Conservation (phyloP, 2,797 vertebrate genomes). For the Tauraco hartlaubi region DNA sequence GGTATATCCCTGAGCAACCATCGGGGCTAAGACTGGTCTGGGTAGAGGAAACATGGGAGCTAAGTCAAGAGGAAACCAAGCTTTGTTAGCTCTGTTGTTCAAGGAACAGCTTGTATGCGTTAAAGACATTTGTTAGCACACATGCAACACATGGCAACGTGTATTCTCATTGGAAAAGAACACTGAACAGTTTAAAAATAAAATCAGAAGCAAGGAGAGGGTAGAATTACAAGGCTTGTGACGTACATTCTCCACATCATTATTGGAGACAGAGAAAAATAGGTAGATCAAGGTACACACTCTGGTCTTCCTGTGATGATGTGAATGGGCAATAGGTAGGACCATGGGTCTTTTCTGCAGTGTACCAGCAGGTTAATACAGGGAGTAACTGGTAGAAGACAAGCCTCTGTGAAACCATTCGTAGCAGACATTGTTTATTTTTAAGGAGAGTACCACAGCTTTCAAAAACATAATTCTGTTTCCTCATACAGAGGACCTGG, state of each 20-base stretch:
- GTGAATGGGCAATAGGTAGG: too few relatives aligned
- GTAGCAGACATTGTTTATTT: not conserved
- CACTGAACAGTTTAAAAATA: not conserved
- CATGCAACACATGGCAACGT: not conserved
- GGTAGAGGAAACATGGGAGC: not conserved
- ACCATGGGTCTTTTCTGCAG: not conserved
- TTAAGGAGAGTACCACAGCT: not conserved
- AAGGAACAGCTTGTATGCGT: not conserved
- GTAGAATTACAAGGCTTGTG: not conserved
- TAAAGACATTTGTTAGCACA: not conserved
- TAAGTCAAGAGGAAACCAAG: not conserved
- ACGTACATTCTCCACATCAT: not conserved
- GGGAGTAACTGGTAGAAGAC: not conserved
- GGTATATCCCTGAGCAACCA: rapidly evolving
- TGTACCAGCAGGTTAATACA: not conserved
- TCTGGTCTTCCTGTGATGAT: not conserved
- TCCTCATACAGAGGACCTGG: not conserved
- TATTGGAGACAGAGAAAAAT: not conserved
- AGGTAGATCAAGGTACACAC: not conserved
- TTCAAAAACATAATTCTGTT: not conserved
- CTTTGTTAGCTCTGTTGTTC: not conserved
- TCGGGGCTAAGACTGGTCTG: not conserved
- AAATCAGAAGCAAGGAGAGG: not conserved
- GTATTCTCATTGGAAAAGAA: not conserved
- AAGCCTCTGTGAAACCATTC: not conserved